phyloP scores from a whole-genome alignment of 92 coral and sea anemone species.

The Isaurus tuberculatus region DNA sequence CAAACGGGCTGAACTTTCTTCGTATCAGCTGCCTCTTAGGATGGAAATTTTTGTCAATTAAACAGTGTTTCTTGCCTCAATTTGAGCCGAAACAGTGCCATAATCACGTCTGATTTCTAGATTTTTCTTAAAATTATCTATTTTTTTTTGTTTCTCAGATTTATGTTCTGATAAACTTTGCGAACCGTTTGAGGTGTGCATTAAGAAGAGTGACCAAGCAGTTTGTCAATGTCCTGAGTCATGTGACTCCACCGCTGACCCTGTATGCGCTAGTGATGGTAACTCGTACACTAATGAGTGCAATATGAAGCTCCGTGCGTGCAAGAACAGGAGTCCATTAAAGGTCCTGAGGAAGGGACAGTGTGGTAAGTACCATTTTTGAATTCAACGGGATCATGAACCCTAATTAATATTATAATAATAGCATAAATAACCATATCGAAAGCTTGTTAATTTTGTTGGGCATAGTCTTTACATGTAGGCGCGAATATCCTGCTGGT shows the following conservation, averaged over 20 bases:
- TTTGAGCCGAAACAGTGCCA: neutral
- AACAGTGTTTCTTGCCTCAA: no score
- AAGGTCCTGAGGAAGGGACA: constrained; percentile 68
- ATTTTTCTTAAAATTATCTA: neutral
- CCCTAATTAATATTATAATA: no score
- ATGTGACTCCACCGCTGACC: constrained; percentile 65
- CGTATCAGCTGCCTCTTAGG: no score
- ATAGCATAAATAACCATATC: no score
- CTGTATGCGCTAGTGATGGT: constrained; percentile 85
- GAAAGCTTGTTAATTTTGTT: no score
- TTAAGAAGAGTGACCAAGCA: constrained; percentile 65
- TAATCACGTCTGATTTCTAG: neutral
- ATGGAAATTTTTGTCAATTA: no score
- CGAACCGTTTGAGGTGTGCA: constrained; percentile 73
- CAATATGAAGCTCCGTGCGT: constrained; percentile 77
- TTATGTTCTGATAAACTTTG: constrained; percentile 73
- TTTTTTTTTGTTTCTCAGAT: constrained; percentile 47
- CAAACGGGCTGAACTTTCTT: no score
- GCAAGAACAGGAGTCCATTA: constrained; percentile 59
- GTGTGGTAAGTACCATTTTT: constrained; percentile 77
- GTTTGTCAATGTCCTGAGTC: constrained; percentile 79
- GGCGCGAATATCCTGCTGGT: no score
- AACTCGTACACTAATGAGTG: constrained; percentile 75
- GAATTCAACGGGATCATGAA: no score
- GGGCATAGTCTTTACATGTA: no score